Evolutionary conservation across 2,888 invertebrate species (phyloP).

Genomic region (Andrena bucephala): DNA sequence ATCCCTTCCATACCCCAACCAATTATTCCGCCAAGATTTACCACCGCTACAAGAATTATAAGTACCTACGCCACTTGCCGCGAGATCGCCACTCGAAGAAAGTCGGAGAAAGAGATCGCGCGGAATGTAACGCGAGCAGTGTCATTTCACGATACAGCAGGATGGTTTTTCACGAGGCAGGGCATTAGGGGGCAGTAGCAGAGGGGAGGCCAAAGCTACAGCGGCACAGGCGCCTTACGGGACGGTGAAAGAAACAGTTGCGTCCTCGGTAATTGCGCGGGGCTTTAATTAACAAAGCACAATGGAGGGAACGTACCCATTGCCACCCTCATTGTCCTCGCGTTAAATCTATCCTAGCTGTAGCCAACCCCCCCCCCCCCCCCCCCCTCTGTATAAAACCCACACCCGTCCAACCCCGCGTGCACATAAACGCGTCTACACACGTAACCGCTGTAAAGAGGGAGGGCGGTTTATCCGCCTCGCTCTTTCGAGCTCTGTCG

Average conservation of each 20-base stretch:
- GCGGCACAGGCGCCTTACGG: constrained; percentile 56
- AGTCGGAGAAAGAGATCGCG: too few relatives aligned
- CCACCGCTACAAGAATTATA: too few relatives aligned
- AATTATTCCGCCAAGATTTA: too few relatives aligned
- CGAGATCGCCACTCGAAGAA: too few relatives aligned
- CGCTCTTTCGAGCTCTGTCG: constrained; percentile 70
- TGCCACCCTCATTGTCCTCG: constrained; percentile 73
- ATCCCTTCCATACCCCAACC: too few relatives aligned
- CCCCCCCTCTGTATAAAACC: background rate
- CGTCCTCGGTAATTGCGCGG: constrained; percentile 73
- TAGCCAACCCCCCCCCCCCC: background rate
- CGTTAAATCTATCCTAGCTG: constrained; percentile 73
- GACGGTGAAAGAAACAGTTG: constrained; percentile 73
- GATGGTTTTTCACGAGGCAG: constrained; percentile 45
- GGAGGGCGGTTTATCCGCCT: constrained; percentile 71
- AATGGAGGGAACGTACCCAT: constrained; percentile 73
- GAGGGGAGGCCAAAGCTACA: constrained; percentile 12
- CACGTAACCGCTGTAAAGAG: constrained; percentile 4
- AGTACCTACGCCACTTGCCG: too few relatives aligned
- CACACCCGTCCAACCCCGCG: too few relatives aligned
- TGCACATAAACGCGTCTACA: constrained; percentile 1
- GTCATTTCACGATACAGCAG: constrained; percentile 31
- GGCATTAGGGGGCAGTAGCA: constrained; percentile 3
- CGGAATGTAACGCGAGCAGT: constrained; percentile 14
- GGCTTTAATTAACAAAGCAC: constrained; percentile 78